Conservation (phyloP, 2,113 vertebrate species). For the Canis aureus region DNA sequence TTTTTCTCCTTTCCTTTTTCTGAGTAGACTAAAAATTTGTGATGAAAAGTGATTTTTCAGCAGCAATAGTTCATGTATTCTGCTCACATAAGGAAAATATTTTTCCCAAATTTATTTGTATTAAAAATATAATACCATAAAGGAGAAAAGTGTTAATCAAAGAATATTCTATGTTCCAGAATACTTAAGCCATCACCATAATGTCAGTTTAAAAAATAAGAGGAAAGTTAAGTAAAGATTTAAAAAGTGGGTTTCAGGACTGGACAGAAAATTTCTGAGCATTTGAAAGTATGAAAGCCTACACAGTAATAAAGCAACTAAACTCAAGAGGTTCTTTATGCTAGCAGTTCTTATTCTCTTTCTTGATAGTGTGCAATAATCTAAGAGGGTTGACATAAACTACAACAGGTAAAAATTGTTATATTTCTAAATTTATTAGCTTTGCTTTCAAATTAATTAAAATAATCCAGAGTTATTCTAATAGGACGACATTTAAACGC, state of each 20-base stretch:
- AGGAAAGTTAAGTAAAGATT: not conserved
- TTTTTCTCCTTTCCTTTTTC: not conserved
- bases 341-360: not conserved
- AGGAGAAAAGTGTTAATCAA: constrained; percentile 77
- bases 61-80: not conserved
- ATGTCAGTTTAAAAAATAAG: constrained; percentile 66
- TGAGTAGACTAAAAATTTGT: not conserved
- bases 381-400: not conserved
- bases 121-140: constrained; percentile 50
- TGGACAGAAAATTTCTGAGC: not conserved
- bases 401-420: not conserved
- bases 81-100: constrained; percentile 54
- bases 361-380: not conserved
- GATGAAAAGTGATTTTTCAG: constrained; percentile 51
- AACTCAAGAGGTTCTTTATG: not conserved
- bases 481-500: not conserved
- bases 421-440: not conserved
- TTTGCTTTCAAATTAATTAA: constrained; percentile 14
- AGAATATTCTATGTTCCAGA: constrained; percentile 67
- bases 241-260: not conserved
- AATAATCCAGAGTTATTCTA: not conserved
- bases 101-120: constrained; percentile 51
- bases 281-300: not conserved
- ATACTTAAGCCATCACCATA: constrained; percentile 58
- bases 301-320: not conserved